Conservation (phyloP, 2,797 vertebrate species). For the Hemibagrus guttatus region DNA sequence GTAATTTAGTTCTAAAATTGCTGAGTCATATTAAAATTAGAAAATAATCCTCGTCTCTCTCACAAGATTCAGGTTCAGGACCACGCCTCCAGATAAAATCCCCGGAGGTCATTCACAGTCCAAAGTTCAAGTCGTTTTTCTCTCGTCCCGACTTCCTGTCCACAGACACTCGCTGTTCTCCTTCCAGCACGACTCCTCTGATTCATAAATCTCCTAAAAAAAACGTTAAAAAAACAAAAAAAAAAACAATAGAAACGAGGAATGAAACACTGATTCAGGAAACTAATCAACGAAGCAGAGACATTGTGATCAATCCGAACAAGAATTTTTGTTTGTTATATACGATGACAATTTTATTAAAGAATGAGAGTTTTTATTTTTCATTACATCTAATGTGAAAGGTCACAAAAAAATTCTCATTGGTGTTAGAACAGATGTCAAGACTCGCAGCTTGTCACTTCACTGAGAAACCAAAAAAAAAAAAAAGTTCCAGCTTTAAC, state of each 20-base stretch:
- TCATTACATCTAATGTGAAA: not conserved
- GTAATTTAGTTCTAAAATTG: not conserved
- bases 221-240: not conserved
- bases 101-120: constrained; percentile 20
- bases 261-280: not conserved
- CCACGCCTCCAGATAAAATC: not conserved
- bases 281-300: not conserved
- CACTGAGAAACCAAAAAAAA: not conserved
- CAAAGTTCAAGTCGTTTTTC: constrained; percentile 34
- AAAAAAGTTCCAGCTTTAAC: not conserved
- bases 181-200: constrained; percentile 57
- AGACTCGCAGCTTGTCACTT: too few relatives aligned
- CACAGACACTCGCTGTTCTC: constrained; percentile 62
- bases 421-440: not conserved
- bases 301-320: not conserved
- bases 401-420: not conserved
- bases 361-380: not conserved
- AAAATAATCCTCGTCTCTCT: not conserved
- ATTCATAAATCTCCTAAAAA: constrained; percentile 59
- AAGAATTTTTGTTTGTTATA: too few relatives aligned
- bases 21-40: not conserved
- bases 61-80: not conserved
- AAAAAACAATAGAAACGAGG: not conserved
- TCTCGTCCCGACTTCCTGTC: constrained; percentile 46
- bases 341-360: not conserved